Base-by-base conservation (phyloP, 2,888 invertebrate species). In the Drosophila pseudotakahashii region DNA sequence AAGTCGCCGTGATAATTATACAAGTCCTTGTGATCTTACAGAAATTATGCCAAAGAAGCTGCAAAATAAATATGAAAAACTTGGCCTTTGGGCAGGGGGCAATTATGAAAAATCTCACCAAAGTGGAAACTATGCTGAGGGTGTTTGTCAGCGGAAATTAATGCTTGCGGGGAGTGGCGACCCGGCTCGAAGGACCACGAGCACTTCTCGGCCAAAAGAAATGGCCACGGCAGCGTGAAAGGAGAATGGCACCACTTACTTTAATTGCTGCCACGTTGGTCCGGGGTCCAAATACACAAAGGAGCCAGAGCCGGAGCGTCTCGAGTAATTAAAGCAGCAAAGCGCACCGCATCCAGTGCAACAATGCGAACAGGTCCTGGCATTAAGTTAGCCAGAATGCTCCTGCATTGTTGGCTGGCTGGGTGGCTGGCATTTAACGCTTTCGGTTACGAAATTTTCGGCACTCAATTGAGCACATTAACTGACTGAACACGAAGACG, bases 381-480 rank as follows among this genome's bases (percentile, higher is more conserved):
- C 68, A 72, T 78, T 81, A 68, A 74, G 63, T 71, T 80, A 57
- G 69, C 55, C 55, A 41, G 48, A 19, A 34, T 32, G 41, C 36
- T 10, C 1, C 32, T 64, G 66, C 66, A 52, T 30, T 47, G 39
- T 39, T 34, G 34, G 19, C 16, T 45, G 26, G 9, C 30, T 50
- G 71, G 14, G 16, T 44, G 9, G 52, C 71, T 37, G 50, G 48
- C 48, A 34, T 34, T 63, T 45, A 53, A 54, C 54, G 63, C 44
- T 53, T 48, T 51, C 36, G 34, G 42, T 32, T 61, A 26, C 67
- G 19, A 44, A 62, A 60, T 54, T 59, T 69, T 74, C 61, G 76
- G 69, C 79, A 81, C 82, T 77, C 77, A 88, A 88, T 85, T 81
- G 88, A 68, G 75, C 72, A 79, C 82, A 79, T 81, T 88, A 85